These are phyloP conservation scores for Cetonia aurata DNA, from an alignment of 2,888 invertebrate genomes.

Conservation along the genomic window DNA sequence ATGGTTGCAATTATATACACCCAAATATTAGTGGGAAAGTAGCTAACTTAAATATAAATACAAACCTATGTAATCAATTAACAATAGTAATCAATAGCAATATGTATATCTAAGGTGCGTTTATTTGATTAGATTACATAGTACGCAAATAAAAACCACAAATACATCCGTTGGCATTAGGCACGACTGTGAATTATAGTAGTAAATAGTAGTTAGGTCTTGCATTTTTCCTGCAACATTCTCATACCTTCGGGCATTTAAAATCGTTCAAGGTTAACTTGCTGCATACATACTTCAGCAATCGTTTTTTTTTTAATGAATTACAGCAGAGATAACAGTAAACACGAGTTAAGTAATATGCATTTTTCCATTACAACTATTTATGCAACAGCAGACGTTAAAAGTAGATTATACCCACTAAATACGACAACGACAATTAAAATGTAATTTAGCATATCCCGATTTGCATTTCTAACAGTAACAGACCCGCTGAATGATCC, in stretches of 20 bases:
- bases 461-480: too few relatives aligned
- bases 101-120: not conserved
- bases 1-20: too few relatives aligned
- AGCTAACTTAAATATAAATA: not conserved
- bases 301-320: conserved; percentile 14
- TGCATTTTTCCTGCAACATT: conserved; percentile 21
- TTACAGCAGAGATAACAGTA: conserved; percentile 28
- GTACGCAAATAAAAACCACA: not conserved
- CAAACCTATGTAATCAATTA: not conserved
- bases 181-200: not conserved
- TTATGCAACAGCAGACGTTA: conserved; percentile 6
- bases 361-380: not conserved
- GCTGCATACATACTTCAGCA: conserved; percentile 12
- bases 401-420: too few relatives aligned
- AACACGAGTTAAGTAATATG: conserved; percentile 15
- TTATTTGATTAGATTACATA: conserved; percentile 16
- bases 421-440: too few relatives aligned
- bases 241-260: conserved; percentile 8
- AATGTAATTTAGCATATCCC: too few relatives aligned
- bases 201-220: conserved; percentile 9
- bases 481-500: too few relatives aligned
- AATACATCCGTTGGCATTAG: not conserved
- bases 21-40: too few relatives aligned
- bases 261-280: conserved; percentile 33
- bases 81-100: conserved; percentile 1